Evolutionary conservation across 2,797 vertebrate species (phyloP).

Genomic region (Champsocephalus gunnari): DNA sequence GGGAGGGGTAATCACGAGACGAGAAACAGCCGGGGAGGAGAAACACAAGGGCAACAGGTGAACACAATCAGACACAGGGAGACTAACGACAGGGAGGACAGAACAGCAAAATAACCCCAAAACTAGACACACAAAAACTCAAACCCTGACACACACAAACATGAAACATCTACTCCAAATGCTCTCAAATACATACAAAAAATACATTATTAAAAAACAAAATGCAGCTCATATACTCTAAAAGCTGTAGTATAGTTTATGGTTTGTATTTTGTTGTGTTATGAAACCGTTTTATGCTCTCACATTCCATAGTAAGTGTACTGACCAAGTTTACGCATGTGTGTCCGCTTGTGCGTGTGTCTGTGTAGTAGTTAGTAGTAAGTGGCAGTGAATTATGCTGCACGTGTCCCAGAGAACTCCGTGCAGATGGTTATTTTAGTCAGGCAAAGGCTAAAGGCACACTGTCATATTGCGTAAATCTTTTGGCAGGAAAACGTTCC

Average conservation of each 20-base stretch:
- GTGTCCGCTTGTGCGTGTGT: conserved; percentile 25
- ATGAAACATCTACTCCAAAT: neutral
- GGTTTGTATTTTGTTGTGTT: neutral
- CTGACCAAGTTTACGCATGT: conserved; percentile 54
- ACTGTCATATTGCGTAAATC: conserved; percentile 65
- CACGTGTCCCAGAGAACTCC: conserved; percentile 50
- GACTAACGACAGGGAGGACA: no score
- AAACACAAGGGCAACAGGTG: no score
- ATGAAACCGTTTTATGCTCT: conserved; percentile 2
- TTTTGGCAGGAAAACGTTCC: conserved; percentile 35
- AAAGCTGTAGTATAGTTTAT: neutral
- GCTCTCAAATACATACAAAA: neutral
- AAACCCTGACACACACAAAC: neutral
- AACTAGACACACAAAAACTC: no score
- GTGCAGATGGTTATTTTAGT: conserved; percentile 70
- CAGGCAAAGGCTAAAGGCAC: conserved; percentile 50
- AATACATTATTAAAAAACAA: no score
- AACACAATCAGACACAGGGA: no score
- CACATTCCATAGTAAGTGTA: conserved; percentile 21
- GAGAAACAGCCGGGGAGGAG: no score
- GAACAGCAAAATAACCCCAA: no score
- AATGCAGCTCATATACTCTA: neutral
- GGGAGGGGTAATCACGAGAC: no score
- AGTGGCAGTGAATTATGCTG: conserved; percentile 51
- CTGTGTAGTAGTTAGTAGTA: conserved; percentile 41